These are phyloP conservation scores for Eidolon dupreanum DNA, from an alignment of 2,797 vertebrate genomes.

Conservation along the genomic window DNA sequence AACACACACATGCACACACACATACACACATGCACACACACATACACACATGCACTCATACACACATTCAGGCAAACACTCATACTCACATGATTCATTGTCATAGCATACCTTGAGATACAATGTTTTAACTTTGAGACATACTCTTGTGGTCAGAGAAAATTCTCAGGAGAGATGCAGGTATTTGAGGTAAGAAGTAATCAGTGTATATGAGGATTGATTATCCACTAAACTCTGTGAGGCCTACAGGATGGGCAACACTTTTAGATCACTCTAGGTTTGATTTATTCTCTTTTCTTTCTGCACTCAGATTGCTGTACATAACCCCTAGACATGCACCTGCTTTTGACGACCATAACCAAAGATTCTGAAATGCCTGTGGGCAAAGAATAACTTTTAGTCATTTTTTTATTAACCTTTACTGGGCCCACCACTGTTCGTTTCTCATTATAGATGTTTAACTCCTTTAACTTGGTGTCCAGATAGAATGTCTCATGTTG, in stretches of 20 bases:
- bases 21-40: background rate
- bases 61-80: background rate
- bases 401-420: background rate
- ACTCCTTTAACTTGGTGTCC: conserved; percentile 44
- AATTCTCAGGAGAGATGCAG: background rate
- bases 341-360: background rate
- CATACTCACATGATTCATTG: background rate
- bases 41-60: background rate
- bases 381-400: background rate
- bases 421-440: background rate
- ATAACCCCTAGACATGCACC: background rate
- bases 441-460: conserved; percentile 27
- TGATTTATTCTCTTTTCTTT: background rate
- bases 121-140: background rate
- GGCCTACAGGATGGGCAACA: background rate
- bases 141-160: background rate
- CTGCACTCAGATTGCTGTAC: background rate
- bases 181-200: background rate
- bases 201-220: background rate
- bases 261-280: background rate
- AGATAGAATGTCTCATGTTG: conserved; percentile 63
- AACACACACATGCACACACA: background rate
- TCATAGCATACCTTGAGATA: background rate
- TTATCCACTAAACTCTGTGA: background rate
- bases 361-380: background rate